phyloP scores from a whole-genome alignment of 2,113 vertebrate species.

The Dicrurus megarhynchus region DNA sequence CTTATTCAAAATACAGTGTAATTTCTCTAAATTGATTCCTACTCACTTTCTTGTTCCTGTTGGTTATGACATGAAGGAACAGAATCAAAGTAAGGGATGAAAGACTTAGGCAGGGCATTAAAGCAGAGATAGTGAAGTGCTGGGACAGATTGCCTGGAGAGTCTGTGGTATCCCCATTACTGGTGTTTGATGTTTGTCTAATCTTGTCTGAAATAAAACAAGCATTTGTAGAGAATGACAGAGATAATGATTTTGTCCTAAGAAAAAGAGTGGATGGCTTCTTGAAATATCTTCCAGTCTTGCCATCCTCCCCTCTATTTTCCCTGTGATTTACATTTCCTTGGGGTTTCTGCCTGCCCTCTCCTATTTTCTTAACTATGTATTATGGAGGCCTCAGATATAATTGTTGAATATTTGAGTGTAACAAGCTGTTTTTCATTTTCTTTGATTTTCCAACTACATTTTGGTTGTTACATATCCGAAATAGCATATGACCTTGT shows the following conservation, averaged over 20 bases:
- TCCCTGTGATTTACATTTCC: neutral
- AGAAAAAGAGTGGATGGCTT: neutral
- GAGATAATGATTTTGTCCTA: neutral
- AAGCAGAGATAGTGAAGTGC: neutral
- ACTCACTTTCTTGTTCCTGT: neutral
- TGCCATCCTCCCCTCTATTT: neutral
- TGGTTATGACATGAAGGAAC: neutral
- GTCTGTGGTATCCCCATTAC: neutral
- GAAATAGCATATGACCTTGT: neutral
- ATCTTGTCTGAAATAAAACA: neutral
- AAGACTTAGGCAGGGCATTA: neutral
- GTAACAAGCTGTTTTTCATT: neutral
- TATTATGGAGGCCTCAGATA: neutral
- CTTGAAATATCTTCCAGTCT: neutral
- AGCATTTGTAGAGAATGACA: neutral
- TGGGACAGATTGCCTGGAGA: neutral
- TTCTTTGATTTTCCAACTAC: neutral
- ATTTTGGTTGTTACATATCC: neutral
- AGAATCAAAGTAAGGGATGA: neutral
- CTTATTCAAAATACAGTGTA: neutral
- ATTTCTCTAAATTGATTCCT: neutral
- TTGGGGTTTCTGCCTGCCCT: neutral
- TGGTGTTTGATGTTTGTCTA: neutral
- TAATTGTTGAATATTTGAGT: neutral
- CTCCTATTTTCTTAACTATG: neutral